phyloP scores from a whole-genome alignment of 2,888 invertebrate genomes.

The Lasioglossum figueresi region DNA sequence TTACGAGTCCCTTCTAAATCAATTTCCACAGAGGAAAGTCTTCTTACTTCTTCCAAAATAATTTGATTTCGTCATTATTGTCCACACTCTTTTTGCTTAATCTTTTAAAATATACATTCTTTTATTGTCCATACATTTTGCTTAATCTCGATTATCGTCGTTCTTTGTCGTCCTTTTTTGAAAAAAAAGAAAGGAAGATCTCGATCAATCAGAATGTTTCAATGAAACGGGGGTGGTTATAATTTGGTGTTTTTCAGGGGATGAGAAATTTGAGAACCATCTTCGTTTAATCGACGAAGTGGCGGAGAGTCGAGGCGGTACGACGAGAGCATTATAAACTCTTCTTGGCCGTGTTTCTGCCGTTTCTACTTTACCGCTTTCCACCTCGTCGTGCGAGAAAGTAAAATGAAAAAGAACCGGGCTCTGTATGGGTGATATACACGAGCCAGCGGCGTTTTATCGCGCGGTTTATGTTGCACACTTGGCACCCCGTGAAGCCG shows the following conservation, averaged over 20 bases:
- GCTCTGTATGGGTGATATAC: constrained; percentile 61
- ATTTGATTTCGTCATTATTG: background rate
- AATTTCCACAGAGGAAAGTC: background rate
- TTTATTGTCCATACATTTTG: background rate
- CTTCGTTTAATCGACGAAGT: constrained; percentile 64
- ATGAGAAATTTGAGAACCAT: constrained; percentile 64
- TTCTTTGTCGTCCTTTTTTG: background rate
- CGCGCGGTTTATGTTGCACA: constrained; percentile 79
- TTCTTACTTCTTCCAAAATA: background rate
- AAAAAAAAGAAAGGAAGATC: background rate
- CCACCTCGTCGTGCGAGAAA: constrained; percentile 62
- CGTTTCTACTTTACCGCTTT: constrained; percentile 75
- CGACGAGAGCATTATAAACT: constrained; percentile 74
- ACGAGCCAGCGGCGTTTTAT: constrained; percentile 76
- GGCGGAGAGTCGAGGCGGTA: constrained; percentile 55
- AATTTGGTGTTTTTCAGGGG: background rate
- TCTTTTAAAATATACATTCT: background rate
- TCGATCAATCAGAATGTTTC: background rate
- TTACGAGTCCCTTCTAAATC: background rate
- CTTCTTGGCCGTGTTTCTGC: constrained; percentile 74
- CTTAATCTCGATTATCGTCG: background rate
- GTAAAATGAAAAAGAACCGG: constrained; percentile 62
- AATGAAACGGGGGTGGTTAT: background rate
- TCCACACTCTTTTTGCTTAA: background rate
- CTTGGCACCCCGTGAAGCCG: constrained; percentile 68